Evolutionary conservation across 37 sponge, comb jelly and placozoan genomes (phyloP), one percentile per base, ranked within the genome.

Genomic region (Spongilla lacustris): DNA sequence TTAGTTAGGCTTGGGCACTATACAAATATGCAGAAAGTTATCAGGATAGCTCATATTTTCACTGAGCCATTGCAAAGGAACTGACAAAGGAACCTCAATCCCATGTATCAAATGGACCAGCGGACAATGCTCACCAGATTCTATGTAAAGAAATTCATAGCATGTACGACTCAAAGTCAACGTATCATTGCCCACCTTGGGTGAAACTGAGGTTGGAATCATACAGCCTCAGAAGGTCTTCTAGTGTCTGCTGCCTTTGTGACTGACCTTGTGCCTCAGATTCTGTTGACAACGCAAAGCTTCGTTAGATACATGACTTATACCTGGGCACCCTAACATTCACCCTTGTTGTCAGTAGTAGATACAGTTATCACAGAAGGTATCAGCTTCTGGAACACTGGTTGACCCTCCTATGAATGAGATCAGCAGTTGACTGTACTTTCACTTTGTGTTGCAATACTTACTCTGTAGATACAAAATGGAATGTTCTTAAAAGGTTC

Each of bases 1-100:
- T 14, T 58, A 58, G 58, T 58, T 58, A 58, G 12, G 83, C 78
- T 32, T 76, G 38, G 66, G 77, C 31, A 91, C 85, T 67, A 94
- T 72, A 77, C 92, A 92, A 41, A 99, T 89, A 78, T 99, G 98
- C 41, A 99, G 73, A 89, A 99, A 99, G 80, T 95, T 99, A 68
- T 99, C 99, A 2, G 99, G 96, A 74, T 97, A 92, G 50, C 94
- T 89, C 46, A 99, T 76, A 76, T 97, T 84, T 84, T 93, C 91
- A 66, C 92, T 89, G 17, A 99, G 81, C 96, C 96, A 99, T 82
- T 99, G 99, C 1, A 99, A 83, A 9, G 92, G 91, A 1, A 96
- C 89, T 30, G 86, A 81, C 48, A 81, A 49, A 19, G 98, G 88
- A 12, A 94, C 48, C 35, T 95, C 91, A 58, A 97, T 86, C 13